phyloP scores from a whole-genome alignment of 2,888 invertebrate genomes.

The Meliscaeva auricollis region DNA sequence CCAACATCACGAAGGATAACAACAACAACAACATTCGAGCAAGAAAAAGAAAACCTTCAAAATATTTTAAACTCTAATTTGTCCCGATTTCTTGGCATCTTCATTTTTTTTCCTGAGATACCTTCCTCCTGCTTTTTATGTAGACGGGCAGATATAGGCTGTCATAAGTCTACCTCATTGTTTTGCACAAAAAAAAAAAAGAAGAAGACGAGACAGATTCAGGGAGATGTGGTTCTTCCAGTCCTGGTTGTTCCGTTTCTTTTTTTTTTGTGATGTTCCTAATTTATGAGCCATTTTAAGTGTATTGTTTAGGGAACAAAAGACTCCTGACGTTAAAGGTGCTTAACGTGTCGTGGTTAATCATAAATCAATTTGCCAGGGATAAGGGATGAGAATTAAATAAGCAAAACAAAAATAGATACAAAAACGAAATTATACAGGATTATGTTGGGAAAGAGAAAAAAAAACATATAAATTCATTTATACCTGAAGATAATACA shows the following conservation, averaged over 20 bases:
- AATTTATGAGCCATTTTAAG: slow-evolving; percentile 63
- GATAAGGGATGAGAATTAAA: slow-evolving; percentile 24
- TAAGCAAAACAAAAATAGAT: neutral
- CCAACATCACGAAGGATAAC: slow-evolving; percentile 17
- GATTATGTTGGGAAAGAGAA: slow-evolving; percentile 14
- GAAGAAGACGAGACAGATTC: slow-evolving; percentile 6
- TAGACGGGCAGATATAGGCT: neutral
- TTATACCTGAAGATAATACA: slow-evolving; percentile 11
- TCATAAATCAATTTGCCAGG: slow-evolving; percentile 74
- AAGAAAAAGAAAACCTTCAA: slow-evolving; percentile 25
- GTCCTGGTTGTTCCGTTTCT: neutral
- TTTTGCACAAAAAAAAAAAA: slow-evolving; percentile 27
- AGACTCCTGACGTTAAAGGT: slow-evolving; percentile 64
- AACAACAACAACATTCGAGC: slow-evolving; percentile 4
- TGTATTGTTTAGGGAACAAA: slow-evolving; percentile 40
- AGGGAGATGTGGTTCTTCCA: slow-evolving; percentile 20
- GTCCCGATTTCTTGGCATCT: slow-evolving; percentile 53
- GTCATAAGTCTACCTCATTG: slow-evolving; percentile 51
- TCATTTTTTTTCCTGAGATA: slow-evolving; percentile 12
- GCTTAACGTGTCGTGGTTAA: slow-evolving; percentile 73
- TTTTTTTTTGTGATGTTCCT: slow-evolving; percentile 39
- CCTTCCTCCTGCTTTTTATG: slow-evolving; percentile 9
- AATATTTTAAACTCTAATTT: slow-evolving; percentile 70
- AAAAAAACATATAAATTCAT: slow-evolving; percentile 26
- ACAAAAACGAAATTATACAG: no score